Evolutionary conservation across 2,888 invertebrate genomes (phyloP), one percentile per base, ranked within the genome.

Genomic region (Agrotis ipsilon): DNA sequence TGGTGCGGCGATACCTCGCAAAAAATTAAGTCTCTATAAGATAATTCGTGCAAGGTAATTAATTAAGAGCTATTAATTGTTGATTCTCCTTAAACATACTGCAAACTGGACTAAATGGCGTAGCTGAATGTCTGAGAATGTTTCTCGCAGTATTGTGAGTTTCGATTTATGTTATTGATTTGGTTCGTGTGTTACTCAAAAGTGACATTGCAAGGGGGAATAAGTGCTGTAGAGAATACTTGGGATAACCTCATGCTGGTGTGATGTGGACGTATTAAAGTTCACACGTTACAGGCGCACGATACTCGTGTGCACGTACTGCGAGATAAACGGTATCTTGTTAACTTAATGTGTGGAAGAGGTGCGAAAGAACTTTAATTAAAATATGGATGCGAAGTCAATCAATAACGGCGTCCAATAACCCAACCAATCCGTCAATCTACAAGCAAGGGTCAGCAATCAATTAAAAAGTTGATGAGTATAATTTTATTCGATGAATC

Each of bases 61-160:
- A 93, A 93, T 93, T 92, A 92, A 92, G 88, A 90, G 88, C 91
- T 91, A 91, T 92, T 92, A 91, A 92, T 92, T 89, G 91, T 88
- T 87, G 87, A 88, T 91, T 92, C 89, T 86, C 89, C 87, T 89
- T 92, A 92, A 87, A 84, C 80, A 89, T 87, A 87, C 85, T 83
- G 78, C 76, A 76, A 78, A 82, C 76, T 83, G 83, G 82, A 81
- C 80, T 82, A 85, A 68, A 46, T 66, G 70, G 54, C 61, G 80
- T 62, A 72, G 76, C 68, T 61, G 45, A 72, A 77, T 69, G 80
- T 71, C 78, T 72, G 69, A 75, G 80, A 82, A 80, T 80, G 69
- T 73, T 68, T 45, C 57, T 60, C 45, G 64, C 59, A 51, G 64
- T 69, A 72, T 80, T 78, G 64, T 77, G 49, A 48, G 58, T 49